Evolutionary conservation across 2,888 invertebrate genomes (phyloP).

Genomic region (Schizaphis graminum): DNA sequence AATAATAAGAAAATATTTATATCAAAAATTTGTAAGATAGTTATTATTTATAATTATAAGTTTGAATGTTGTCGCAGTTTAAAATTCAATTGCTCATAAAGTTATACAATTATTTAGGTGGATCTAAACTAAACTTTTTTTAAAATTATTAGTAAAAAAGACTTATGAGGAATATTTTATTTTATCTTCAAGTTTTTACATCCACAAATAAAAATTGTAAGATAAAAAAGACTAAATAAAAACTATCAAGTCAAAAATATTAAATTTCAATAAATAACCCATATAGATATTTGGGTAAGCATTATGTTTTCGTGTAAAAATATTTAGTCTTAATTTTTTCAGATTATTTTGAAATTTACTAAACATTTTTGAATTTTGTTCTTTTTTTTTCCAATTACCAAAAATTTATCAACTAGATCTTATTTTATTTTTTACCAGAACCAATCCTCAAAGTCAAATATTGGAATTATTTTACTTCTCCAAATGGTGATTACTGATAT

Average conservation of each 20-base stretch:
- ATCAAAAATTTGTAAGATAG: neutral
- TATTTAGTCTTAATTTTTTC: neutral
- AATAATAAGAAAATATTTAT: neutral
- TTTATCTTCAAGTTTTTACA: neutral
- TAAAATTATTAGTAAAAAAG: neutral
- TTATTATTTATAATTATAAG: neutral
- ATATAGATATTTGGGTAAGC: no score
- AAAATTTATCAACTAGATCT: neutral
- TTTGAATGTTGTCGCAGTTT: neutral
- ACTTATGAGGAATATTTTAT: neutral
- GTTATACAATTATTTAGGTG: neutral
- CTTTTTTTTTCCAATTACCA: neutral
- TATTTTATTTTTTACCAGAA: neutral
- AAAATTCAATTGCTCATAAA: neutral
- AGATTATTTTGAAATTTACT: neutral
- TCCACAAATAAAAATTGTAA: neutral
- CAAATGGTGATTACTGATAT: neutral
- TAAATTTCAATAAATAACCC: neutral
- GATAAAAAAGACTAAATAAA: neutral
- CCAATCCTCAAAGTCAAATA: neutral
- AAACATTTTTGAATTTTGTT: neutral
- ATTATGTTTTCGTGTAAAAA: no score
- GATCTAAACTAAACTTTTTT: neutral
- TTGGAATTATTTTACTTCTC: neutral
- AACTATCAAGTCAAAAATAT: neutral